phyloP scores from a whole-genome alignment of 2,888 invertebrate genomes.

The Mellilla xanthometata region DNA sequence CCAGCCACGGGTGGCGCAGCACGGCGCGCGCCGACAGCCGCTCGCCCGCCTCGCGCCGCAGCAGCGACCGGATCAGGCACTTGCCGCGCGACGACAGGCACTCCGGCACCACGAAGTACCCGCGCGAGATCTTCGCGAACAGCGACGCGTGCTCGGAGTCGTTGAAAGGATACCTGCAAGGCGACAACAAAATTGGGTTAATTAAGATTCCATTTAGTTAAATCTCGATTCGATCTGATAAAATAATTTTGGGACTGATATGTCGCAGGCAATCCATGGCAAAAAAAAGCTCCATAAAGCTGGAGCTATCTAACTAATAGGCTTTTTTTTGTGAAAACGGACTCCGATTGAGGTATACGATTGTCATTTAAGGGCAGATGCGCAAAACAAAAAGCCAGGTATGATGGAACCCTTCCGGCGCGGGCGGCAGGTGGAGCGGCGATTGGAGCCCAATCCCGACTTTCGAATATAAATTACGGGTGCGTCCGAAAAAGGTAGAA shows the following conservation, averaged over 20 bases:
- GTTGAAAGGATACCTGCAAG: slow-evolving; percentile 96
- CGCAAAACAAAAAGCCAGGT: slow-evolving; percentile 77
- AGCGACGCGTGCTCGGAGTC: slow-evolving; percentile 93
- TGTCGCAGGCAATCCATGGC: too few relatives aligned
- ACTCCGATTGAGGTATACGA: slow-evolving; percentile 65
- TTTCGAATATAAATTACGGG: slow-evolving; percentile 77
- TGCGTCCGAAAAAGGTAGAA: slow-evolving; percentile 64
- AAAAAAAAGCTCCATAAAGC: slow-evolving; percentile 37
- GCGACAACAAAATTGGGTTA: too few relatives aligned
- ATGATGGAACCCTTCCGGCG: slow-evolving; percentile 77
- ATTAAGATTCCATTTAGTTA: too few relatives aligned
- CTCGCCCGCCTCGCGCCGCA: slow-evolving; percentile 91
- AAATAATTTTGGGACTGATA: too few relatives aligned
- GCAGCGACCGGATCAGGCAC: slow-evolving; percentile 91
- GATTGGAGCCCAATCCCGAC: slow-evolving; percentile 73
- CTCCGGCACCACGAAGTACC: slow-evolving; percentile 93
- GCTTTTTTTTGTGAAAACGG: slow-evolving; percentile 53
- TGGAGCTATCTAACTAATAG: slow-evolving; percentile 50
- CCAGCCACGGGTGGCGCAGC: slow-evolving; percentile 93
- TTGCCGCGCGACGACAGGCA: slow-evolving; percentile 91
- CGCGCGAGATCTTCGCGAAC: slow-evolving; percentile 94
- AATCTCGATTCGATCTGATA: too few relatives aligned
- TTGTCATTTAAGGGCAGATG: slow-evolving; percentile 76
- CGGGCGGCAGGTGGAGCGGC: slow-evolving; percentile 81
- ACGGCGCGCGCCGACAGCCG: slow-evolving; percentile 91